Base-by-base conservation (phyloP, 2,113 vertebrate genomes). In the Seriola rivoliana region DNA sequence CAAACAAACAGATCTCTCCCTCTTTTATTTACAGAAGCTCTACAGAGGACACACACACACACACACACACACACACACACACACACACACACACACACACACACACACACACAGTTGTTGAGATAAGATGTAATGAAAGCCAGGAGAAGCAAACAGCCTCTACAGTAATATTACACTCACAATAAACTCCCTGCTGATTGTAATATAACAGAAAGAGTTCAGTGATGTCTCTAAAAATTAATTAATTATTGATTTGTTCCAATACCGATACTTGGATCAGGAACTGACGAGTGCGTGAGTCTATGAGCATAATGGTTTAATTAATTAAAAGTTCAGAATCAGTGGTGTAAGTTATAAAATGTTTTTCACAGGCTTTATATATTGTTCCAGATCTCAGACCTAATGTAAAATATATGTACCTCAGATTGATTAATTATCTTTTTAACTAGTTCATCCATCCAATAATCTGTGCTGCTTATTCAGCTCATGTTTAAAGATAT, bases 121-220 rank as follows among this genome's bases (percentile, higher is more conserved):
- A 52, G 38, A 73, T 81, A 17, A 70, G 72, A 81, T 73, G 23
- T 3, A 73, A 80, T 85, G 66, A 71, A 60, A 84, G 73, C 55
- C 64, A 50, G 29, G 40, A 63, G 77, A 38, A 42, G 40, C 2
- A 42, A 11, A 10, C 7, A 42, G 7, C 9, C 1, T 42, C 8
- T 42, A 82, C 34, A n/a, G 36, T 23, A 14, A n/a, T 23, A 42
- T 42, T 42, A 42, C 40, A 42, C 40, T 42, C 13, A 4, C 40
- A 65, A 16, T 48, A 16, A 48, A 48, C 46, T 16, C n/a, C 38
- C 63, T 29, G 11, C 25, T 23, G 14, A 44, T n/a, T 65, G 12
- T 17, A 4, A 48, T 48, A 62, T 38, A 19, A 62, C 16, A 19
- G 34, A 8, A 34, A 59, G 25, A 32, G 25, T 59, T 59, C 25